phyloP scores from a whole-genome alignment of 2,797 vertebrate species.

The Hoplostethus mediterraneus region DNA sequence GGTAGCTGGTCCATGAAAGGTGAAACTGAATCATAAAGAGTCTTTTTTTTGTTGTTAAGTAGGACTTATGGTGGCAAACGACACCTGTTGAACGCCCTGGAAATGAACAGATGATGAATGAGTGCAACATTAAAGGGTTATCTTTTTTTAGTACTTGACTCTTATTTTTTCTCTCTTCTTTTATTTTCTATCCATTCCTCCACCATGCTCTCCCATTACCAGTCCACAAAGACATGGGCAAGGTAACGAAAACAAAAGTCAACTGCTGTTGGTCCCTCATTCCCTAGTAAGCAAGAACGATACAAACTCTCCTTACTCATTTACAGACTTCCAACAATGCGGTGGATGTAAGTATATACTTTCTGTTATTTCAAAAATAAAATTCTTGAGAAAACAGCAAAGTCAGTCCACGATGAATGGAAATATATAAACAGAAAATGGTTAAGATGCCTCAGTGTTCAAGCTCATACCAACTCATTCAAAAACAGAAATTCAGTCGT shows the following conservation, averaged over 20 bases:
- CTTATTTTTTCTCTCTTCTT: constrained; percentile 34
- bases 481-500: neutral
- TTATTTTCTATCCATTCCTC: constrained; percentile 38
- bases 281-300: constrained; percentile 25
- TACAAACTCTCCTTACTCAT: constrained; percentile 11
- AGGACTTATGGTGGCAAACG: constrained; percentile 68
- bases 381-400: constrained; percentile 9
- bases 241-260: constrained; percentile 21
- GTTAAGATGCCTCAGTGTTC: neutral
- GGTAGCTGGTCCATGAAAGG: constrained; percentile 97
- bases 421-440: neutral
- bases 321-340: neutral
- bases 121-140: constrained; percentile 61
- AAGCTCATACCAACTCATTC: neutral
- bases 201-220: constrained; percentile 10
- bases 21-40: constrained; percentile 92
- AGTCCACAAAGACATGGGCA: constrained; percentile 16
- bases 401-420: neutral
- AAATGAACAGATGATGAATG: constrained; percentile 64
- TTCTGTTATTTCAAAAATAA: neutral
- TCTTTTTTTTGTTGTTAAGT: constrained; percentile 82
- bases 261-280: constrained; percentile 6
- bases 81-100: constrained; percentile 80
- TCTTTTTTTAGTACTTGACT: constrained; percentile 21
- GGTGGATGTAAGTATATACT: too few relatives aligned